These are phyloP conservation scores for Felis chaus DNA, from an alignment of 2,113 vertebrate genomes.

Conservation along the genomic window DNA sequence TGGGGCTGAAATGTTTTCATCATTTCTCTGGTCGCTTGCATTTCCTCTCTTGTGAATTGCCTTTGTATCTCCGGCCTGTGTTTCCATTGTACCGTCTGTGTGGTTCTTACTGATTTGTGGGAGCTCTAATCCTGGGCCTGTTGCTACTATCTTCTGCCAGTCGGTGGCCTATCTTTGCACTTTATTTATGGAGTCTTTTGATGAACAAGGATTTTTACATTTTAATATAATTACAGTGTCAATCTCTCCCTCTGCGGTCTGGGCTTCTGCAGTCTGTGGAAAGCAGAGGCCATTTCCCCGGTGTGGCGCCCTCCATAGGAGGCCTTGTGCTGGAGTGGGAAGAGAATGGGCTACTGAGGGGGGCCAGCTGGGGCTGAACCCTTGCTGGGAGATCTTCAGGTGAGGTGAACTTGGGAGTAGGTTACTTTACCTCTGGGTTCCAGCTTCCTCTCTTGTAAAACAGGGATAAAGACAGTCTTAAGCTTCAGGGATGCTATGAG, in stretches of 20 bases:
- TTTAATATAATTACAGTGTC: neutral
- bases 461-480: neutral
- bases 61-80: neutral
- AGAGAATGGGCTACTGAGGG: neutral
- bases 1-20: neutral
- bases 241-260: neutral
- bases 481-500: neutral
- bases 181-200: neutral
- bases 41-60: neutral
- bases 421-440: neutral
- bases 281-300: fast-evolving
- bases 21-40: neutral
- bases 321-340: neutral
- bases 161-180: neutral
- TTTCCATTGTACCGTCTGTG: neutral
- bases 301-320: fast-evolving
- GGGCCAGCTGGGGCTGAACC: neutral
- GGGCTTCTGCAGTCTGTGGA: neutral
- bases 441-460: neutral
- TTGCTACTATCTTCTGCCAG: neutral
- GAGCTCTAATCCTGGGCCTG: neutral
- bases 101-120: neutral
- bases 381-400: neutral
- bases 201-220: neutral
- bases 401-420: neutral